phyloP scores from a whole-genome alignment of 1,140 invertebrate genomes.

The Formica selysi region DNA sequence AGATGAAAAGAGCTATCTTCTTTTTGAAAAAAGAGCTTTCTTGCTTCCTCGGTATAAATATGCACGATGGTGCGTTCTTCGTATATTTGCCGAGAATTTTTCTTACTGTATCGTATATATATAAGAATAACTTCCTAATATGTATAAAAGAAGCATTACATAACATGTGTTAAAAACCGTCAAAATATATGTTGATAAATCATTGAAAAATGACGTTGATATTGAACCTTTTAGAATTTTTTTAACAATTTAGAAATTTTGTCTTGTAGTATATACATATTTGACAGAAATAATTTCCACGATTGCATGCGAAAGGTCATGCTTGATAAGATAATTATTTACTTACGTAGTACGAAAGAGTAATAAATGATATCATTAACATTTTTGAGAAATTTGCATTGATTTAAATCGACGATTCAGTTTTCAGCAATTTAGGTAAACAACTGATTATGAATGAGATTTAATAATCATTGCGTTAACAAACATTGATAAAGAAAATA shows the following conservation, averaged over 20 bases:
- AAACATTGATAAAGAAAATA: background rate
- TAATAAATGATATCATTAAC: conserved; percentile 28
- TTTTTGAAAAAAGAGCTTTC: background rate
- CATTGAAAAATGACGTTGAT: background rate
- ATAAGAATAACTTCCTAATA: background rate
- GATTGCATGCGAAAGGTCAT: background rate
- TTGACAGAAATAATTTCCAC: conserved; percentile 36
- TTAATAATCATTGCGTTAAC: background rate
- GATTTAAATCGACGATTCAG: background rate
- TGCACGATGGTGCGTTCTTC: background rate
- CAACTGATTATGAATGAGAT: background rate
- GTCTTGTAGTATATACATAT: background rate
- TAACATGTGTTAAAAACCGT: conserved; percentile 10
- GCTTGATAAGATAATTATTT: conserved; percentile 54
- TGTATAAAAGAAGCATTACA: background rate
- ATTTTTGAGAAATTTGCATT: background rate
- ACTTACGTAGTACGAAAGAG: conserved; percentile 13
- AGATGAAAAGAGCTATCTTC: background rate
- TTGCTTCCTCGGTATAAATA: background rate
- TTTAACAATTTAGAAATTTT: conserved; percentile 12
- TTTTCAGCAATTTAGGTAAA: background rate
- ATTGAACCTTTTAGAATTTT: background rate
- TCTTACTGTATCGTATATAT: background rate
- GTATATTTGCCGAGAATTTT: background rate
- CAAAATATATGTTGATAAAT: background rate